Base-by-base conservation (phyloP, 2,888 invertebrate genomes). In the Subacronicta megacephala region DNA sequence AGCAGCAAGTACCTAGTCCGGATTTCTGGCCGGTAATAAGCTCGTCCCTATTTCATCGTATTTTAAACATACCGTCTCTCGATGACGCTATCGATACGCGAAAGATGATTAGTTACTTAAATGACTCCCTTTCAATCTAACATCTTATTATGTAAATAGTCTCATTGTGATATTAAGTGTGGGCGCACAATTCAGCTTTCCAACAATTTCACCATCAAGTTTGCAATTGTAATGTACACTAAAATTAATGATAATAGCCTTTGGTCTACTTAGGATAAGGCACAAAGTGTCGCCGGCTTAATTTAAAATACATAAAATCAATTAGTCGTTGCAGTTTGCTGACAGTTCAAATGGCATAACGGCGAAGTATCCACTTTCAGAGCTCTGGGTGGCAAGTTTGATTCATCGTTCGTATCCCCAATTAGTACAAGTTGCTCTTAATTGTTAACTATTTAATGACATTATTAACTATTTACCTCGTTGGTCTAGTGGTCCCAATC, bases 101-200 rank as follows among this genome's bases (percentile, higher is more conserved):
- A 18, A 45, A 43, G 29, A 47, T 55, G 38, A 67, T 57, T 59
- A 53, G 29, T 47, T 12, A 31, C 29, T 12, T 37, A 9, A 23
- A 74, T 70, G 44, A 43, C 29, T 47, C 38, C 26, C 47, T 54
- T n/a, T 54, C 45, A 57, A 70, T 66, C 44, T 35, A 35, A 42
- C 38, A 71, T 65, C 50, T 47, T 51, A 62, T 67, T 71, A 78
- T 74, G 64, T 67, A 73, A 71, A 66, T 68, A 54, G 54, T 66
- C 57, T 69, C 44, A 75, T 80, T 76, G 75, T 77, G 59, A 72
- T 77, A 62, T 57, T 59, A 20, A 35, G 42, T 46, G 82, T 81
- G 72, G 82, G 81, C 61, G 72, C 42, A 36, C 46, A 58, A 72
- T 62, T 58, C 62, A 59, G 57, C 78, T 81, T 80, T 81, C 79